A percentile compares a stretch with the other conserved stretches of the same genome.
Conservation (phyloP, 2,113 vertebrate species). For the Lichenostomus cassidix region DNA sequence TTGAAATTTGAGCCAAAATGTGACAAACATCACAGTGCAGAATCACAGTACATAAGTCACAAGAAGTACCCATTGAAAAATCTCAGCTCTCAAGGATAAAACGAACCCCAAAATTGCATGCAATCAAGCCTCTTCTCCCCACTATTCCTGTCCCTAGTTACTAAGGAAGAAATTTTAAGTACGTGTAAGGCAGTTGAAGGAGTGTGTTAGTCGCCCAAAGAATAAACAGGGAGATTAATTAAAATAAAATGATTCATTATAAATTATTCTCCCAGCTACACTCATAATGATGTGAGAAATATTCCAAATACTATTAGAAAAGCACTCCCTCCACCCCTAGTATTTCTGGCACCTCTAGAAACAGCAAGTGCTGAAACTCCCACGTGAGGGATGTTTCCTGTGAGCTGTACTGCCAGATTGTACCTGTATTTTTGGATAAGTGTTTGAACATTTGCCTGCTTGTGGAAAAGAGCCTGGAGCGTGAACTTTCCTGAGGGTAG, state of each 20-base stretch:
- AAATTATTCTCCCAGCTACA: constrained; percentile 37
- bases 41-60: not conserved
- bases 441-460: constrained; percentile 29
- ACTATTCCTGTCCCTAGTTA: not conserved
- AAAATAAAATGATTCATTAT: constrained; percentile 33
- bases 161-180: not conserved
- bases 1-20: not conserved
- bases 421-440: constrained; percentile 42
- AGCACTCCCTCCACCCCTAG: constrained; percentile 3
- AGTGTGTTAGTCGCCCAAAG: not conserved
- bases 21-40: not conserved
- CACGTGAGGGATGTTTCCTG: constrained; percentile 47
- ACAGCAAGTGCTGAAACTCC: constrained; percentile 55
- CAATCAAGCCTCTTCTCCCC: not conserved
- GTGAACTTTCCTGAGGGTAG: not conserved
- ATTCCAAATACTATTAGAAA: constrained; percentile 45
- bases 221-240: constrained; percentile 41
- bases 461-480: not conserved
- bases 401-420: constrained; percentile 34
- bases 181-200: not conserved
- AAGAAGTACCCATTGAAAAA: not conserved
- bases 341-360: constrained; percentile 63
- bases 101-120: not conserved
- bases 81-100: not conserved
- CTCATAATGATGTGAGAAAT: constrained; percentile 58